These are phyloP conservation scores for Macquaria ambigua DNA, from an alignment of 2,113 vertebrate species.

Conservation along the genomic window DNA sequence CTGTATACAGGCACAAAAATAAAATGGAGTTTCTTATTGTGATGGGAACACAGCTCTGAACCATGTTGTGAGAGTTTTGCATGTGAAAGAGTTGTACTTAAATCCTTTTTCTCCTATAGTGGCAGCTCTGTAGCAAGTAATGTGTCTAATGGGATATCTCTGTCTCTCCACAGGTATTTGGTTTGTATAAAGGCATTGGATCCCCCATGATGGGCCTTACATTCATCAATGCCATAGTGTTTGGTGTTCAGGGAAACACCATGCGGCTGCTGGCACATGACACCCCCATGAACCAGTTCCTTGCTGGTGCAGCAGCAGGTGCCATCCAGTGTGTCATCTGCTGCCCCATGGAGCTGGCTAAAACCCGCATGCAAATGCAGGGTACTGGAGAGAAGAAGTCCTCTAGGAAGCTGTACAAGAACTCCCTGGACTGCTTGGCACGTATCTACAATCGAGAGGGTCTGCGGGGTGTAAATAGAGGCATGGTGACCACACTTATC, in stretches of 20 bases:
- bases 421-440: conserved; percentile 93
- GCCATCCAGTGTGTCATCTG: conserved; percentile 95
- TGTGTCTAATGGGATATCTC: conserved; percentile 21
- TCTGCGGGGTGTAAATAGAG: conserved; percentile 90
- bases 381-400: conserved; percentile 90
- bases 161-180: conserved; percentile 84
- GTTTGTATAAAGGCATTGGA: conserved; percentile 97
- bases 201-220: conserved; percentile 99
- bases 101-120: not conserved
- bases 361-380: conserved; percentile 98
- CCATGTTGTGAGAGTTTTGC: not conserved
- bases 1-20: not conserved
- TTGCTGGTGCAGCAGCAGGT: conserved; percentile 93
- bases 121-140: not conserved
- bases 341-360: conserved; percentile 98
- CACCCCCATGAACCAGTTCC: conserved; percentile 94
- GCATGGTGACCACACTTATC: conserved; percentile 93
- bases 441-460: conserved; percentile 94
- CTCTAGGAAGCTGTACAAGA: conserved; percentile 90
- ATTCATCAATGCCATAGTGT: conserved; percentile 98
- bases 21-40: not conserved
- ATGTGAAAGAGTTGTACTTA: not conserved
- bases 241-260: conserved; percentile 95
- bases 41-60: not conserved
- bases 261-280: conserved; percentile 90